phyloP scores from a whole-genome alignment of 2,888 invertebrate genomes.

The Acrobasis suavella region DNA sequence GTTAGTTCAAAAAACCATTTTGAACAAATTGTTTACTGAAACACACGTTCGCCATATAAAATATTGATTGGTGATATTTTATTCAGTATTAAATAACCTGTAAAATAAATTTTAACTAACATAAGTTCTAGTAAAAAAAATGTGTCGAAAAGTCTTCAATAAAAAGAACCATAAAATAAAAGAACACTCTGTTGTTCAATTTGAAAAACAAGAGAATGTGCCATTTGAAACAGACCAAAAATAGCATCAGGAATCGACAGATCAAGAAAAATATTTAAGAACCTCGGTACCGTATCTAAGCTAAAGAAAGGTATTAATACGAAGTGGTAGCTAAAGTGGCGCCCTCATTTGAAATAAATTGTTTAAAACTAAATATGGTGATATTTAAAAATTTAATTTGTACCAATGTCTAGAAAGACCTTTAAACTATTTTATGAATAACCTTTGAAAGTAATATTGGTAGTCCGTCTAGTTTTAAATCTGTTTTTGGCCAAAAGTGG shows the following conservation, averaged over 20 bases:
- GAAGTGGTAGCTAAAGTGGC: too few relatives aligned
- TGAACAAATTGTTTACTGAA: slow-evolving; percentile 46
- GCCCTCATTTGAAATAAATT: too few relatives aligned
- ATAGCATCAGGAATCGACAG: slow-evolving; percentile 4
- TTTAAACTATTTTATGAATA: too few relatives aligned
- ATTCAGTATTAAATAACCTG: slow-evolving; percentile 61
- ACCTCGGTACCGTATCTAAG: too few relatives aligned
- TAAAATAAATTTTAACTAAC: slow-evolving; percentile 50
- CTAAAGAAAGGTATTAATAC: too few relatives aligned
- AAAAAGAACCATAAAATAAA: slow-evolving; percentile 10
- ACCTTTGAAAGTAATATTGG: too few relatives aligned
- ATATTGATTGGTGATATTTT: slow-evolving; percentile 47
- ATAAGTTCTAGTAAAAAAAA: slow-evolving; percentile 28
- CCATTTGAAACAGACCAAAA: background rate
- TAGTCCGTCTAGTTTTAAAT: too few relatives aligned
- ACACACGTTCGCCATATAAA: slow-evolving; percentile 34
- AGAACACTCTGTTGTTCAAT: slow-evolving; percentile 22
- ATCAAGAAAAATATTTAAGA: too few relatives aligned
- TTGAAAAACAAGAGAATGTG: slow-evolving; percentile 11
- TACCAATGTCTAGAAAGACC: too few relatives aligned
- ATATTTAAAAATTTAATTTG: too few relatives aligned
- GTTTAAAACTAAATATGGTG: too few relatives aligned
- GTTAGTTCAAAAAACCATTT: slow-evolving; percentile 45
- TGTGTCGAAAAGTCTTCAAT: background rate
- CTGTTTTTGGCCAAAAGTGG: too few relatives aligned